Conservation (phyloP, 2,113 vertebrate genomes). For the Drymodes brunneopygia region DNA sequence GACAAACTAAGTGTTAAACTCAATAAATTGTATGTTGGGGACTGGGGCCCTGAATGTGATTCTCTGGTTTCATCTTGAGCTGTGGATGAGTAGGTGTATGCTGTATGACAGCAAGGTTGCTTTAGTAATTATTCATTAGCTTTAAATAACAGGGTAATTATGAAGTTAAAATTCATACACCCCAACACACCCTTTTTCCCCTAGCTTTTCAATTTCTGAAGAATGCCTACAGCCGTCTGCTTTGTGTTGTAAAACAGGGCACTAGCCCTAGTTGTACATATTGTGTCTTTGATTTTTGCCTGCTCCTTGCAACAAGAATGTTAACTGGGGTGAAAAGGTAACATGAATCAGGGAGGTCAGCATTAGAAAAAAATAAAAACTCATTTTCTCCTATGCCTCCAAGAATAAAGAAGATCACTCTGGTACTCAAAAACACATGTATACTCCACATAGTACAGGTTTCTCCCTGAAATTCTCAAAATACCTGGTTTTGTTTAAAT, state of each 20-base stretch:
- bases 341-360: constrained; percentile 4
- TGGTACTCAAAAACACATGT: background rate
- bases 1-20: background rate
- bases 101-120: constrained; percentile 3
- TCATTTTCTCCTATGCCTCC: background rate
- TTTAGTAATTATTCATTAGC: constrained; percentile 67
- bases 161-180: constrained; percentile 51
- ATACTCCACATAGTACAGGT: background rate
- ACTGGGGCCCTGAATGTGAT: background rate
- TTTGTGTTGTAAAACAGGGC: constrained; percentile 41
- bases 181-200: constrained; percentile 55
- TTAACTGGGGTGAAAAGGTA: constrained; percentile 49
- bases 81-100: background rate
- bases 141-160: constrained; percentile 67
- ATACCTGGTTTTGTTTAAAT: background rate
- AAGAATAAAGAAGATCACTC: background rate
- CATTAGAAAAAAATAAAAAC: background rate
- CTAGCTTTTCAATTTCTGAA: constrained; percentile 50
- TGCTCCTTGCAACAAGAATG: background rate
- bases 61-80: constrained; percentile 2
- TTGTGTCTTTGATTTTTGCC: background rate
- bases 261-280: background rate
- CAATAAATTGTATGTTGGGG: background rate
- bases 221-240: constrained; percentile 46
- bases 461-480: background rate